Evolutionary conservation across 2,797 vertebrate species (phyloP).

Genomic region (Myripristis jacobus): DNA sequence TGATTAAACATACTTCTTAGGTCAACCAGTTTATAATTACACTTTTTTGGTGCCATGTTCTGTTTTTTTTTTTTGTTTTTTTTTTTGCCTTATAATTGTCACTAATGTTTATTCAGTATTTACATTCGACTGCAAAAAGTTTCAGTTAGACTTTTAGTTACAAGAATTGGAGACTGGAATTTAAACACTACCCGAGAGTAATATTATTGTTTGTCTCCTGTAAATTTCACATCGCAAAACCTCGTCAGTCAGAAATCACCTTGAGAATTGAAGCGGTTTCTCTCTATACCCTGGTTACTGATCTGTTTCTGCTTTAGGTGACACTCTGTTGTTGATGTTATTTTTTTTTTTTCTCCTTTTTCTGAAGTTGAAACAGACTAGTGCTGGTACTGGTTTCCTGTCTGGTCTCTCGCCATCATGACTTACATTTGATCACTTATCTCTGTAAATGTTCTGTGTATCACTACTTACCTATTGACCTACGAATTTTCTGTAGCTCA

Average conservation of each 20-base stretch:
- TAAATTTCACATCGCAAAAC: slow-evolving; percentile 26
- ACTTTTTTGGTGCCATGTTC: slow-evolving; percentile 73
- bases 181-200: slow-evolving; percentile 52
- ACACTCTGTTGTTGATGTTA: background rate
- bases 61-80: too few species aligned
- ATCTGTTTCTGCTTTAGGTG: slow-evolving; percentile 34
- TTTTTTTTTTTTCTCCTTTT: too few species aligned
- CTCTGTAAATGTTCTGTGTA: slow-evolving; percentile 46
- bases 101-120: slow-evolving; percentile 57
- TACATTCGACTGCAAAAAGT: slow-evolving; percentile 28
- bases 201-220: slow-evolving; percentile 14
- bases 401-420: slow-evolving; percentile 16
- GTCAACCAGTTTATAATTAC: slow-evolving; percentile 70
- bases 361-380: slow-evolving; percentile 23
- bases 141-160: slow-evolving; percentile 22
- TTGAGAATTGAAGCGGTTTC: slow-evolving; percentile 3
- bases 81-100: slow-evolving; percentile 71
- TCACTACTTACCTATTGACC: slow-evolving; percentile 57
- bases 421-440: slow-evolving; percentile 10
- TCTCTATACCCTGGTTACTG: slow-evolving; percentile 4
- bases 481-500: slow-evolving; percentile 41
- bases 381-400: slow-evolving; percentile 10
- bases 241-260: background rate
- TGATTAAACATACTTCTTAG: slow-evolving; percentile 73
- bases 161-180: slow-evolving; percentile 33